Base-by-base conservation (phyloP, 2,888 invertebrate species). In the Isotomurus palustris region DNA sequence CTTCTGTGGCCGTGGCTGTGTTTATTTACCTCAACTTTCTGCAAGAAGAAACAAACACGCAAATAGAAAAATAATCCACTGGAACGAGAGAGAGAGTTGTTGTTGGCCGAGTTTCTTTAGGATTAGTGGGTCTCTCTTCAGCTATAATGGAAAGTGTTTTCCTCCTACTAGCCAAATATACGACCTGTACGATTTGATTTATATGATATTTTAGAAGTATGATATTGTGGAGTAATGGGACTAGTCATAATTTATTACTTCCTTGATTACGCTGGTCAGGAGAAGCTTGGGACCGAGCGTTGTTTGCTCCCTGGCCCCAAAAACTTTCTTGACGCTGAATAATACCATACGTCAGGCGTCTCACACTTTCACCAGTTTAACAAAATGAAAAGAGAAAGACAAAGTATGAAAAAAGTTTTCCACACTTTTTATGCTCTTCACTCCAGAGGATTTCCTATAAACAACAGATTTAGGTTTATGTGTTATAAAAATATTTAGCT, bases 301-400 rank as follows among this genome's bases (percentile, higher is more conserved):
- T 21, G n/a, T 17, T 24, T 12, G 32, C 49, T 35, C 35, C 29
- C 19, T 49, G 49, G 35, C 35, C 49, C 21, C 19, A 35, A 49
- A 49, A 47, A 49, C 21, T 32, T 49, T 49, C 22, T 49, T 49
- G 49, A 49, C 49, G 49, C 49, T 49, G 49, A 49, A 49, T 49
- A 49, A 49, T 49, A 35, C 49, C 49, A 49, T 49, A 49, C 35
- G 49, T 49, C 49, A 49, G 49, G n/a, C 35, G 28, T n/a, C 49
- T 22, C 29, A 49, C 49, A 49, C 35, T 49, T 49, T 21, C 49
- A 49, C 49, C 49, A 49, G 32, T n/a, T 32, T 19, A 43, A 43
- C 3, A 22, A 29, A 21, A 35, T 32, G 35, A 35, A 32, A n/a
- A 49, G 49, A 29, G 49, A 32, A 49, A 49, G 49, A 17, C 6